Base-by-base conservation (phyloP, 2,797 vertebrate species). In the Trematomus bernacchii region DNA sequence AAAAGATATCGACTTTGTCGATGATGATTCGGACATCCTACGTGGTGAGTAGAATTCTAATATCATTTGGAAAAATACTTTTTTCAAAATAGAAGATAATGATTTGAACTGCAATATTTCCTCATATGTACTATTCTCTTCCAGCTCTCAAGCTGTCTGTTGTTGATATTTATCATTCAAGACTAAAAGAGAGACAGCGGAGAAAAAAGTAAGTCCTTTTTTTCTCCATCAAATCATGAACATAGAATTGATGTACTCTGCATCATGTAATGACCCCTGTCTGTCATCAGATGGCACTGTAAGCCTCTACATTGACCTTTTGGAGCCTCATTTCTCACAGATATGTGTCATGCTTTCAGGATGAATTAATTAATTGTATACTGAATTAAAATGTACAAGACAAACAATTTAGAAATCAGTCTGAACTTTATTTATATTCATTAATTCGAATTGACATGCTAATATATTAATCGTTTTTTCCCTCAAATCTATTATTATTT, bases 1-100 rank as follows among this genome's bases (percentile, higher is more conserved):
- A 92, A 98, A 99, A 93, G 98, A 99, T 87, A 99, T 99, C 40
- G 98, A 99, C 92, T 99, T 99, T 96, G 98, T 99, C 79, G 98
- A 99, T 84, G 98, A 99, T 85, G 98, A 99, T 92, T 99, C 98
- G 6, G 98, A 99, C 79, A 95, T 99, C 91, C 94, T 99, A 72
- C 97, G 97, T 53, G 95, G 98, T 99, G 93, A 93, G 96, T 95
- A 44, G 3, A 70, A 11, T 55, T 9, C 13, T 52, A 14, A 42
- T 43, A 52, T 30, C 27, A 52, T 37, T 27, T 37, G 14, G 8
- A 14, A 18, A 1, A 16, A 13, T 43, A 62, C 0, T 48, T 73
- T 71, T 64, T 68, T 6, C 3, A 33, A 69, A 46, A 46, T 47
- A 3, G 12, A 62, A 43, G 11, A 47, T 6, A 58, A 19, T 40